Evolutionary conservation across 2,888 invertebrate species (phyloP).

Genomic region (Zhuqinia jingwanae): DNA sequence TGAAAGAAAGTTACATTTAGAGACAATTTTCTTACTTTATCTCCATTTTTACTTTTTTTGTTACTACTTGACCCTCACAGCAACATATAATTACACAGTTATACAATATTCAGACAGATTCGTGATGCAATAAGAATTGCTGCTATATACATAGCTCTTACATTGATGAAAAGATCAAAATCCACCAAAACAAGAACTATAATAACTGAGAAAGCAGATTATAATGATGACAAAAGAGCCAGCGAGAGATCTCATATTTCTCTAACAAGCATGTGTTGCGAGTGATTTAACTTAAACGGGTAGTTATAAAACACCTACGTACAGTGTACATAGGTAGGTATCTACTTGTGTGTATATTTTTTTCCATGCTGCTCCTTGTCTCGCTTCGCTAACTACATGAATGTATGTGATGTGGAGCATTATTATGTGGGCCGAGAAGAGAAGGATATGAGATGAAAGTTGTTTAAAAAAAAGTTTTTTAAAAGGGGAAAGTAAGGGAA

Average conservation of each 20-base stretch:
- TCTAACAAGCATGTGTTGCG: background rate
- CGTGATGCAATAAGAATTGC: too few species aligned
- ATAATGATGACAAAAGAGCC: background rate
- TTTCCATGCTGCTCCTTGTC: too few species aligned
- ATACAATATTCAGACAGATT: too few species aligned
- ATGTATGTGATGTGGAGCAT: too few species aligned
- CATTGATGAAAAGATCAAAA: background rate
- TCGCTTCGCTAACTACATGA: too few species aligned
- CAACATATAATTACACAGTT: background rate
- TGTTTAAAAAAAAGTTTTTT: slow-evolving; percentile 4
- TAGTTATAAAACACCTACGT: background rate
- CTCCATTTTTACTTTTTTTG: background rate
- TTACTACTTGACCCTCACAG: slow-evolving; percentile 19
- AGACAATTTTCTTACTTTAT: background rate
- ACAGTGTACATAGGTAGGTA: background rate
- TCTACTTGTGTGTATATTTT: too few species aligned
- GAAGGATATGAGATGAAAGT: too few species aligned
- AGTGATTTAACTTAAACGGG: background rate
- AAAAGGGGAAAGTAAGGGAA: background rate
- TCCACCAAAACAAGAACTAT: too few species aligned
- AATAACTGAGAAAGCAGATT: slow-evolving; percentile 3
- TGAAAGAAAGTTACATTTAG: too few species aligned
- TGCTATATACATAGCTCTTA: too few species aligned
- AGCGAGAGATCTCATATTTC: slow-evolving; percentile 8
- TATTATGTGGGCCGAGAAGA: too few species aligned